Base-by-base conservation (phyloP, 2,113 vertebrate species). In the Poicephalus gulielmi region DNA sequence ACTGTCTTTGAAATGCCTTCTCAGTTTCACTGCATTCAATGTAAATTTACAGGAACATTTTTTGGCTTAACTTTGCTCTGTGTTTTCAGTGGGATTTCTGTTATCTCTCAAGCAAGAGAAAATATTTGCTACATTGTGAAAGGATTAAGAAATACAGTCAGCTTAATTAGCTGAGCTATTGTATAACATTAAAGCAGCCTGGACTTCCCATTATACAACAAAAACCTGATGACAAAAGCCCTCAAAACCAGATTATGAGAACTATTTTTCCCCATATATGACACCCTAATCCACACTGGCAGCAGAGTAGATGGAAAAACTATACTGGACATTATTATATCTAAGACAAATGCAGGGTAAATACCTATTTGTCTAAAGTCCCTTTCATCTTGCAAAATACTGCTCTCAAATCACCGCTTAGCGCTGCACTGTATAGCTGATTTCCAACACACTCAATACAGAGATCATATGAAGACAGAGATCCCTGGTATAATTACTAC, bases 141-240 rank as follows among this genome's bases (percentile, higher is more conserved):
- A 49, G 73, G 88, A 63, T 92, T 84, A 81, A 44, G 83, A 93
- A 87, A 73, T 23, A 49, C 0, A 4, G 13, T 47, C 7, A 14
- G 63, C 64, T 71, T 71, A 78, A 78, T 86, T 86, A 81, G 33
- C 90, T 43, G 83, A 95, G 71, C 77, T 52, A 31, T 4, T 24
- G 14, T 59, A 87, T 69, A 50, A 52, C 47, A 80, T 70, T 62
- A 92, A 87, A 95, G 73, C 81, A 86, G 39, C 55, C 18, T 2
- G 13, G 62, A 37, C 17, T 46, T 24, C 41, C 9, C 52, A 28
- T 50, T n/a, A 53, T 6, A n/a, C 30, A 52, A 71, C 35, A 80
- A 66, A 91, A 88, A 44, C 44, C 86, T 60, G 59, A 62, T 9
- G 23, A 57, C 17, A 94, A 92, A 94, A 94, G 55, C 90, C 33